A percentile compares a stretch with the other conserved stretches of the same genome.
phyloP scores from a whole-genome alignment of 35 echinoderm and acorn worm genomes.

The Anneissia japonica region DNA sequence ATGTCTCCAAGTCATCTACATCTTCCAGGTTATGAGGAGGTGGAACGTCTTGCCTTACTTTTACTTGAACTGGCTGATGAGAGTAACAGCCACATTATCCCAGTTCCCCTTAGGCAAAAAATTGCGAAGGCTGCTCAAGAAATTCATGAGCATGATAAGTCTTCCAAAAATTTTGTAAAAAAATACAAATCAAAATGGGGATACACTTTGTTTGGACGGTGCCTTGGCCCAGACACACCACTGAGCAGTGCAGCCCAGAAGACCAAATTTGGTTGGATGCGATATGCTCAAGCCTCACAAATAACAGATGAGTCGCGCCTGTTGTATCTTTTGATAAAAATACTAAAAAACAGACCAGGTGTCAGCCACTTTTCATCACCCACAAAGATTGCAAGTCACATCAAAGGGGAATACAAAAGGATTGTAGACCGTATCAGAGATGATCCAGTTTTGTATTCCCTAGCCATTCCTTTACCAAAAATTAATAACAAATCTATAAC shows the following conservation, averaged over 20 bases:
- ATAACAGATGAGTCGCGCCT: conserved; percentile 39
- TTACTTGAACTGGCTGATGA: conserved; percentile 21
- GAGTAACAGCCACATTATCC: conserved; percentile 31
- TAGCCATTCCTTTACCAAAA: conserved; percentile 16
- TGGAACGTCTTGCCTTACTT: conserved; percentile 30
- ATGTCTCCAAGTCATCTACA: conserved; percentile 14
- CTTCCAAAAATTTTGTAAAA: conserved; percentile 47
- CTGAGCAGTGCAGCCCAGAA: conserved; percentile 49
- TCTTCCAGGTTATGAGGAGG: conserved; percentile 39
- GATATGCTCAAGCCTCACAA: conserved; percentile 26
- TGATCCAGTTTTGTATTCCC: conserved; percentile 18
- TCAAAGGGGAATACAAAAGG: conserved; percentile 30
- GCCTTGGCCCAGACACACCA: conserved; percentile 14
- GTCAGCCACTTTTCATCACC: conserved; percentile 10
- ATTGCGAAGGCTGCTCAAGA: conserved; percentile 13
- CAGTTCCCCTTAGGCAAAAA: conserved; percentile 3
- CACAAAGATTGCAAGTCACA: background rate
- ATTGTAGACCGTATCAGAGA: conserved; percentile 42
- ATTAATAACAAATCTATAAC: conserved; percentile 44
- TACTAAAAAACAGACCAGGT: conserved; percentile 23
- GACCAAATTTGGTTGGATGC: conserved; percentile 62
- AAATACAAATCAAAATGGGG: conserved; percentile 66
- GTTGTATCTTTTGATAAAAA: conserved; percentile 34
- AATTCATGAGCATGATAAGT: conserved; percentile 59
- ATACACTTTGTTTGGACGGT: conserved; percentile 48